Evolutionary conservation across 2,113 vertebrate genomes (phyloP).

Genomic region (Hippolais icterina): DNA sequence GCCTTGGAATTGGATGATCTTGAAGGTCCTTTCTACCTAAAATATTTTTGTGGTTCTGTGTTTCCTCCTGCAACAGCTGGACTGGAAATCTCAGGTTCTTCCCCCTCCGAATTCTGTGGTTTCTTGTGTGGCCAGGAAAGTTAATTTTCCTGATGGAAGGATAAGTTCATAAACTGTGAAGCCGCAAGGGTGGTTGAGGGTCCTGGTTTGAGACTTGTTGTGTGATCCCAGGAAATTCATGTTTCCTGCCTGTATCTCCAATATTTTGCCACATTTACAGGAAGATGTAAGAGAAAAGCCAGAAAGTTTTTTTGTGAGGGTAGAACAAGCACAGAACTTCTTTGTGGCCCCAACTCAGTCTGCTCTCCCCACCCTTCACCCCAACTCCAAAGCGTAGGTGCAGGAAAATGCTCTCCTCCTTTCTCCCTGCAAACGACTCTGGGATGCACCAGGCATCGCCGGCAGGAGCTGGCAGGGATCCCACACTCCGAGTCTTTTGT

Average conservation of each 20-base stretch:
- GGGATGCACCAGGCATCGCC: accelerated
- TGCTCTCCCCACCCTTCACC: not conserved
- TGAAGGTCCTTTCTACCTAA: not conserved
- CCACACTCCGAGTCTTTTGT: not conserved
- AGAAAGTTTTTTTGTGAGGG: not conserved
- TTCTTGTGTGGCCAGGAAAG: not conserved
- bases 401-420: not conserved
- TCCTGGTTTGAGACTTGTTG: not conserved
- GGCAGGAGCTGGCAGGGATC: not conserved
- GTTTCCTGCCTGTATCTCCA: not conserved
- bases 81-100: not conserved
- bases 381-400: not conserved
- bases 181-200: not conserved
- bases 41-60: not conserved
- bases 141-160: not conserved
- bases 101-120: too few species aligned
- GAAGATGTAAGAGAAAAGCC: not conserved
- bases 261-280: not conserved
- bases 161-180: not conserved
- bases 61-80: not conserved
- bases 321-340: not conserved
- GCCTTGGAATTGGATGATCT: accelerated
- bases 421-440: not conserved
- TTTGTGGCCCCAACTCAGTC: not conserved
- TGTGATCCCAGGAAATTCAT: not conserved